These are phyloP conservation scores for Cotesia congregata DNA, from an alignment of 2,888 invertebrate species.

Conservation along the genomic window DNA sequence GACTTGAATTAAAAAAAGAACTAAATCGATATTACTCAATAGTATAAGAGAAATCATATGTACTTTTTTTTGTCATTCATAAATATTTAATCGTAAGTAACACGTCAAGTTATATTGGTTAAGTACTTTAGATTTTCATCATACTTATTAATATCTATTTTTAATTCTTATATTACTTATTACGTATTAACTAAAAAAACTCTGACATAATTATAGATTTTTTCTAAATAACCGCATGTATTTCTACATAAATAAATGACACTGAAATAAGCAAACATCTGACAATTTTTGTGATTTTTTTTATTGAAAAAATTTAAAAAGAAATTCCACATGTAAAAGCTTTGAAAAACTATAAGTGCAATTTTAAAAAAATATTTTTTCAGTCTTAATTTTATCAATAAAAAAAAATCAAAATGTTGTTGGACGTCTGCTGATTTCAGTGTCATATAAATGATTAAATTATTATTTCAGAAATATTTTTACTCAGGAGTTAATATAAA, in stretches of 20 bases:
- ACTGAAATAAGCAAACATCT: too few relatives aligned
- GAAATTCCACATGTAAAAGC: too few relatives aligned
- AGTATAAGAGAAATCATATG: not conserved
- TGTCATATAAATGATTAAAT: not conserved
- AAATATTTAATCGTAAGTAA: constrained; percentile 4
- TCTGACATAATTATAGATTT: too few relatives aligned
- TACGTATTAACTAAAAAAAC: not conserved
- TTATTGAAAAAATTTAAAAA: too few relatives aligned
- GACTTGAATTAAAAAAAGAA: not conserved
- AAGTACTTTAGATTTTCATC: not conserved
- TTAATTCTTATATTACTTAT: not conserved
- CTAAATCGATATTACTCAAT: not conserved
- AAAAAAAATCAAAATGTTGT: too few relatives aligned
- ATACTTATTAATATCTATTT: constrained; percentile 5
- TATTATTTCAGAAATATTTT: not conserved
- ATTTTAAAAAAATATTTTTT: too few relatives aligned
- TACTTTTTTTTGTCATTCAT: not conserved
- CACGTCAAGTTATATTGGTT: constrained; percentile 14
- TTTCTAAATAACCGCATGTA: too few relatives aligned
- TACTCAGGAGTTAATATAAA: not conserved
- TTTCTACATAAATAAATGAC: too few relatives aligned
- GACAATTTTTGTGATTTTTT: too few relatives aligned
- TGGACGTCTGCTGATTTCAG: not conserved
- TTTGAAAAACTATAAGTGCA: too few relatives aligned
- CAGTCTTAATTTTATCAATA: too few relatives aligned